Evolutionary conservation across 1,140 invertebrate species (phyloP).

Genomic region (Metopolophium dirhodum): DNA sequence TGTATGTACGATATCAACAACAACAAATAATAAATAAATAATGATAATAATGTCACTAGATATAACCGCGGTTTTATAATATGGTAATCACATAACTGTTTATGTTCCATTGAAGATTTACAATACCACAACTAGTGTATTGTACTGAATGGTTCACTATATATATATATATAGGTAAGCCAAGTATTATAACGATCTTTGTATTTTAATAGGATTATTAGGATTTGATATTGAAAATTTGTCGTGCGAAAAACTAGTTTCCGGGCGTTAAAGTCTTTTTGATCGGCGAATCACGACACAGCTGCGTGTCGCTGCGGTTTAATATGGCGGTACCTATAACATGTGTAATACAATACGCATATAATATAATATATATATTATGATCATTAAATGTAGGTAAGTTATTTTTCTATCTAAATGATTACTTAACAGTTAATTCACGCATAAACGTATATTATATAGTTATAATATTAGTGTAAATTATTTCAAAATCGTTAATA

Average conservation of each 20-base stretch:
- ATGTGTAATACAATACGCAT: background rate
- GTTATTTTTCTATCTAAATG: background rate
- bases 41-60: background rate
- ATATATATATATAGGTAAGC: background rate
- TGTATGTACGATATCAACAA: background rate
- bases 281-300: background rate
- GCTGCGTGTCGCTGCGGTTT: background rate
- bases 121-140: background rate
- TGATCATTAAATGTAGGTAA: background rate
- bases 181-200: background rate
- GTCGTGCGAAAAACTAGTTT: background rate
- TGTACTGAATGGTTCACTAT: background rate
- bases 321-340: background rate
- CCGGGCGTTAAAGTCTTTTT: slow-evolving; percentile 13
- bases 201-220: background rate
- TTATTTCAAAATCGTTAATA: background rate
- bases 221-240: background rate
- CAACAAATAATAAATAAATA: background rate
- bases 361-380: too few species aligned
- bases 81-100: slow-evolving; percentile 4
- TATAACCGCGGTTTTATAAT: background rate
- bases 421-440: background rate
- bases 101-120: background rate
- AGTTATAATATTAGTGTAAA: background rate
- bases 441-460: background rate